These are phyloP conservation scores for Philypnodon macrostomus DNA, from an alignment of 2,797 vertebrate genomes.

Conservation along the genomic window DNA sequence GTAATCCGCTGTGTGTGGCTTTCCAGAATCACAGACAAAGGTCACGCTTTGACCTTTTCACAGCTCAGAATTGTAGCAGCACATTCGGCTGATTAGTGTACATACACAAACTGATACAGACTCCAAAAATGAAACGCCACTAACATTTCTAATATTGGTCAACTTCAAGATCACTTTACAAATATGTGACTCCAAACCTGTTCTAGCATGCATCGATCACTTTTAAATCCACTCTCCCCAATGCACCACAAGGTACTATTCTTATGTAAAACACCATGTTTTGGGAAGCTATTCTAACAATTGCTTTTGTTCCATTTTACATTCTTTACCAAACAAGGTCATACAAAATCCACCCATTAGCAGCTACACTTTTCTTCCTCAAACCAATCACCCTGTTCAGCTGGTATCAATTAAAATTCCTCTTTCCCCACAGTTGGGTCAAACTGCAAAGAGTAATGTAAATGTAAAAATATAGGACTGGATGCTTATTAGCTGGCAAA, in stretches of 20 bases:
- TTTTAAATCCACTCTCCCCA: slow-evolving; percentile 49
- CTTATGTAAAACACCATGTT: no score
- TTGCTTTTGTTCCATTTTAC: slow-evolving; percentile 23
- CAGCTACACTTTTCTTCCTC: slow-evolving; percentile 8
- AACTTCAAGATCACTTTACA: slow-evolving; percentile 40
- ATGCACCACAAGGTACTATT: slow-evolving; percentile 32
- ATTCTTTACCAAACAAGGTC: slow-evolving; percentile 13
- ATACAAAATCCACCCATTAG: slow-evolving; percentile 3
- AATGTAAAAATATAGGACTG: slow-evolving; percentile 17
- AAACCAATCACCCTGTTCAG: slow-evolving; percentile 8
- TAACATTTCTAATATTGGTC: slow-evolving; percentile 44
- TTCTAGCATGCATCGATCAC: slow-evolving; percentile 36
- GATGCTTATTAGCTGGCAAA: slow-evolving; percentile 38
- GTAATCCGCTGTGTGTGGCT: slow-evolving; percentile 69
- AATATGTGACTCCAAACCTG: slow-evolving; percentile 48
- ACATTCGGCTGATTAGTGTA: slow-evolving; percentile 58
- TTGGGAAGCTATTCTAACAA: slow-evolving; percentile 43
- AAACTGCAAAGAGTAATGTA: slow-evolving; percentile 21
- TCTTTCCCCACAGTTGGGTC: slow-evolving; percentile 11
- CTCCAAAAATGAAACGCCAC: slow-evolving; percentile 39
- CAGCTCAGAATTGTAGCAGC: slow-evolving; percentile 57
- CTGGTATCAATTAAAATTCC: slow-evolving; percentile 12
- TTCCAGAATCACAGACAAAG: slow-evolving; percentile 72
- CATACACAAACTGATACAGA: slow-evolving; percentile 31
- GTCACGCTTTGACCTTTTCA: slow-evolving; percentile 72